Evolutionary conservation across 2,113 vertebrate genomes (phyloP).

Genomic region (Xerus inauris): DNA sequence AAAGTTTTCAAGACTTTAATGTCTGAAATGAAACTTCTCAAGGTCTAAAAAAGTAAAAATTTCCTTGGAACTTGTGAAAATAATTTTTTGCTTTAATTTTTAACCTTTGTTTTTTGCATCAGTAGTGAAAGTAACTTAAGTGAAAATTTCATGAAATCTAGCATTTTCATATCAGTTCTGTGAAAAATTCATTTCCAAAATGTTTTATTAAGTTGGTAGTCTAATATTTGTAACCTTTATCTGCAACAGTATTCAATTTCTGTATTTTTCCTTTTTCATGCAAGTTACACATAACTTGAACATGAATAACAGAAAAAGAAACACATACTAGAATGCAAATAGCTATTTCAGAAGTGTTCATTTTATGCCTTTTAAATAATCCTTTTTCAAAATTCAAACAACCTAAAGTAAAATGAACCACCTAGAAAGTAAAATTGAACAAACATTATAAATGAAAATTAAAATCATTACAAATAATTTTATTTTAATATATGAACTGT

Average conservation of each 20-base stretch:
- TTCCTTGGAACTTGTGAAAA: not conserved
- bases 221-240: not conserved
- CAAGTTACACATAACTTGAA: not conserved
- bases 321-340: not conserved
- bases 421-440: not conserved
- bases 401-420: not conserved
- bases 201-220: not conserved
- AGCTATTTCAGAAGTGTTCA: not conserved
- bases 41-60: conserved; percentile 16
- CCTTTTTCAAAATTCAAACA: not conserved
- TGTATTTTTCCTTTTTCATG: not conserved
- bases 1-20: not conserved
- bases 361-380: not conserved
- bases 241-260: not conserved
- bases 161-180: not conserved
- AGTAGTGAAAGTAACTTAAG: not conserved
- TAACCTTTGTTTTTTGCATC: not conserved
- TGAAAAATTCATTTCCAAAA: not conserved
- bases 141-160: not conserved
- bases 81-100: conserved; percentile 48
- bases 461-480: not conserved
- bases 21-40: conserved; percentile 28
- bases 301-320: not conserved
- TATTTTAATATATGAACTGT: not conserved
- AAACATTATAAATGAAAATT: not conserved